Evolutionary conservation across 2,888 invertebrate species (phyloP).

Genomic region (Patella pellucida): DNA sequence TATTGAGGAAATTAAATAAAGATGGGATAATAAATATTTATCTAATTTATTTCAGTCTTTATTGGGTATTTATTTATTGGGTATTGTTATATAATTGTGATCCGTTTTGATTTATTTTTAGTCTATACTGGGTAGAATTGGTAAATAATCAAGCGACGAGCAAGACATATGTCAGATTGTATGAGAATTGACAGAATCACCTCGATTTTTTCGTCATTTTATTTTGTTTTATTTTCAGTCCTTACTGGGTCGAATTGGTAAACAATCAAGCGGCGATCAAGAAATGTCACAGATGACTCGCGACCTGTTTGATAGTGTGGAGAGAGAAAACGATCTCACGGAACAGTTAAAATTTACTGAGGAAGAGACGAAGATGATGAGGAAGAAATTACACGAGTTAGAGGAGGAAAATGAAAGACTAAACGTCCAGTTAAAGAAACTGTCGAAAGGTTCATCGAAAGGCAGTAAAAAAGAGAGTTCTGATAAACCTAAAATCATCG

Average conservation of each 20-base stretch:
- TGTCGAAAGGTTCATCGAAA: constrained; percentile 75
- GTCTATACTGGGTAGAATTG: constrained; percentile 26
- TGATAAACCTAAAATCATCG: neutral
- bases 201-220: too few relatives aligned
- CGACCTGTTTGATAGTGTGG: constrained; percentile 91
- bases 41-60: too few relatives aligned
- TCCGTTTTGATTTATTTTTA: too few relatives aligned
- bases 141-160: constrained; percentile 54
- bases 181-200: too few relatives aligned
- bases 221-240: constrained; percentile 32
- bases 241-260: constrained; percentile 38
- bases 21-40: too few relatives aligned
- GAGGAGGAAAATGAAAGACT: constrained; percentile 98
- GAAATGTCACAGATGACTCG: constrained; percentile 79
- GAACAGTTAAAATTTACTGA: constrained; percentile 94
- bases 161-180: constrained; percentile 53
- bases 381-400: constrained; percentile 90
- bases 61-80: too few relatives aligned
- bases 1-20: too few relatives aligned
- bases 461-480: constrained; percentile 15
- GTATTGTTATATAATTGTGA: too few relatives aligned
- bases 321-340: constrained; percentile 91
- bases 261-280: constrained; percentile 56
- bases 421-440: constrained; percentile 94
- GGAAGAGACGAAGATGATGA: constrained; percentile 85